Evolutionary conservation across 1,140 invertebrate genomes (phyloP).

Genomic region (Pissodes strobi): DNA sequence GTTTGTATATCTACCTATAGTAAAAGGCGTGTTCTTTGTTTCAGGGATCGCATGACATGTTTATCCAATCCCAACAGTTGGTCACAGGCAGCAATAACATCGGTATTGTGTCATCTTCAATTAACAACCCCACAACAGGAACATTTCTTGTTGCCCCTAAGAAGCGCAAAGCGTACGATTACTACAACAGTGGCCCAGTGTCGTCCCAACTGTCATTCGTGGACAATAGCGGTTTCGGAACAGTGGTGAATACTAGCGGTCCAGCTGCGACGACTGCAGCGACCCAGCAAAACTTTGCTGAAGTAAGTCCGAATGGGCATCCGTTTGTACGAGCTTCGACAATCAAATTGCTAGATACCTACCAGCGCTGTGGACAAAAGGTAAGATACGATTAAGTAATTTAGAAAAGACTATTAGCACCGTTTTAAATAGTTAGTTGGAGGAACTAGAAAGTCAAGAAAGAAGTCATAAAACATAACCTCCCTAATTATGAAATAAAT

Average conservation of each 20-base stretch:
- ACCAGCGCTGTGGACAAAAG: conserved; percentile 72
- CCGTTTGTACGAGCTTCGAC: conserved; percentile 71
- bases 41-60: conserved; percentile 74
- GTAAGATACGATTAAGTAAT: too few species aligned
- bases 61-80: conserved; percentile 69
- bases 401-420: neutral
- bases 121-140: neutral
- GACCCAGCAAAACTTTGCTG: neutral
- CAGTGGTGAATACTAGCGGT: conserved; percentile 3
- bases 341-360: conserved; percentile 73
- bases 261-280: neutral
- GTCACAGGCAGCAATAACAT: conserved; percentile 62
- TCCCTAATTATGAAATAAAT: too few species aligned
- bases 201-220: conserved; percentile 12
- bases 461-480: too few species aligned
- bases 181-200: conserved; percentile 6
- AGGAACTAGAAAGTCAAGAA: too few species aligned
- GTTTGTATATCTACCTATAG: too few species aligned
- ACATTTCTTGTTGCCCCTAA: conserved; percentile 16
- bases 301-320: conserved; percentile 60
- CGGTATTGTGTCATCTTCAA: conserved; percentile 12
- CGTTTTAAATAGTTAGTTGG: too few species aligned
- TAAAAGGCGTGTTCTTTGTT: conserved; percentile 50
- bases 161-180: conserved; percentile 13
- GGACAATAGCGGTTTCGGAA: conserved; percentile 10